Conservation (phyloP, 2,888 invertebrate species). For the Drosophila paranaensis region DNA sequence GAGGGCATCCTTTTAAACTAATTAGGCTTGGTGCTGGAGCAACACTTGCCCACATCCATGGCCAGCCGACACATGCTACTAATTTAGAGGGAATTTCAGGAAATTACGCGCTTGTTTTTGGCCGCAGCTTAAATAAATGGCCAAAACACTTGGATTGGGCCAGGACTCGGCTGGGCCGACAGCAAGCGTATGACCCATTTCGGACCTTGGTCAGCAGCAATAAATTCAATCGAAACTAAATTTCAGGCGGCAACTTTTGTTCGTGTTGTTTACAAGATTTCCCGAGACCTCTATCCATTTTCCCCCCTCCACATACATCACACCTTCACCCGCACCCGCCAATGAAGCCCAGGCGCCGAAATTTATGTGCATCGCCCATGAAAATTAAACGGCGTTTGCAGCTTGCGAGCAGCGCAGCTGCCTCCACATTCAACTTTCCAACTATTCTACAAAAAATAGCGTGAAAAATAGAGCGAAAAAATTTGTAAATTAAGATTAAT, state of each 20-base stretch:
- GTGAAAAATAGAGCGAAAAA: constrained; percentile 58
- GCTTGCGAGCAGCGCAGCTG: constrained; percentile 49
- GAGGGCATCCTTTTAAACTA: constrained; percentile 72
- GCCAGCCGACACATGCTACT: constrained; percentile 49
- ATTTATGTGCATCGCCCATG: constrained; percentile 66
- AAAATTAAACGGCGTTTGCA: constrained; percentile 63
- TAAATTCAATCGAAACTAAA: constrained; percentile 70
- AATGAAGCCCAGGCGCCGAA: constrained; percentile 52
- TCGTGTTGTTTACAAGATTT: constrained; percentile 65
- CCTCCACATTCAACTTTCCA: constrained; percentile 36
- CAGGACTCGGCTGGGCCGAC: constrained; percentile 21
- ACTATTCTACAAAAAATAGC: constrained; percentile 54
- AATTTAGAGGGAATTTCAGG: constrained; percentile 55
- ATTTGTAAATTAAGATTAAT: constrained; percentile 67
- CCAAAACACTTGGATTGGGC: constrained; percentile 47
- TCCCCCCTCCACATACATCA: constrained; percentile 1
- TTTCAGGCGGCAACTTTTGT: constrained; percentile 63
- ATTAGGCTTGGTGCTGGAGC: constrained; percentile 54
- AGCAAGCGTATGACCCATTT: constrained; percentile 27
- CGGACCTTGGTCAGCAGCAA: constrained; percentile 46
- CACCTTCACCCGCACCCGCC: constrained; percentile 11
- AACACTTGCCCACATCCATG: constrained; percentile 19
- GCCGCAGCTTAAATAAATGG: constrained; percentile 62
- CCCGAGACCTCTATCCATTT: background rate
- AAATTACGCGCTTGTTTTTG: constrained; percentile 76